phyloP scores from a whole-genome alignment of 2,113 vertebrate species.

The Microcebus lehilahytsara region DNA sequence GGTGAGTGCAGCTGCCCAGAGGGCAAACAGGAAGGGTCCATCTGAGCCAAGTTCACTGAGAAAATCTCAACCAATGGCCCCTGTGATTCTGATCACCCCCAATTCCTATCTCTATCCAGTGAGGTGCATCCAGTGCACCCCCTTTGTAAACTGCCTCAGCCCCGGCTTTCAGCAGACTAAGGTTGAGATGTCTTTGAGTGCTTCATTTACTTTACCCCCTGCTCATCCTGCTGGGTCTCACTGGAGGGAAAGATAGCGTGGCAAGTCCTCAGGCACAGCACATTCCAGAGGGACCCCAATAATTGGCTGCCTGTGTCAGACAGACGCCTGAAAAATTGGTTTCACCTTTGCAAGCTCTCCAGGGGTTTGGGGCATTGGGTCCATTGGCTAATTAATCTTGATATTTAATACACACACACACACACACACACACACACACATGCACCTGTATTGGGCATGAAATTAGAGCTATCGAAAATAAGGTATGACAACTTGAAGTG shows the following conservation, averaged over 20 bases:
- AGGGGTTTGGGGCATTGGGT: constrained; percentile 31
- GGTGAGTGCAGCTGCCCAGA: background rate
- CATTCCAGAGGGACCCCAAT: constrained; percentile 62
- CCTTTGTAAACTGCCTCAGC: background rate
- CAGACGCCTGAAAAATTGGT: constrained; percentile 61
- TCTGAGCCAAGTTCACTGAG: background rate
- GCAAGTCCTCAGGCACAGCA: background rate
- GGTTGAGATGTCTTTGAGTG: background rate
- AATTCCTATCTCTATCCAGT: background rate
- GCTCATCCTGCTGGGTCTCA: background rate
- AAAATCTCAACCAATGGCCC: background rate
- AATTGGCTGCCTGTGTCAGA: constrained; percentile 67
- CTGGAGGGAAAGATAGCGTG: background rate
- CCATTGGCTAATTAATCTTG: constrained; percentile 57
- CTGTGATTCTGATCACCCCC: background rate
- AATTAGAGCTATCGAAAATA: constrained; percentile 23
- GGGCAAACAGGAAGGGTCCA: background rate
- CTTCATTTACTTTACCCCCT: background rate
- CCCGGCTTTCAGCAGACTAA: background rate
- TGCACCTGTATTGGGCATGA: background rate
- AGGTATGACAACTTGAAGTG: background rate
- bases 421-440: background rate
- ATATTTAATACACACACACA: background rate
- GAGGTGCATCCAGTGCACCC: background rate
- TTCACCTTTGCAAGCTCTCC: constrained; percentile 71